Evolutionary conservation across 2,113 vertebrate species (phyloP).

Genomic region (Ochotona princeps): DNA sequence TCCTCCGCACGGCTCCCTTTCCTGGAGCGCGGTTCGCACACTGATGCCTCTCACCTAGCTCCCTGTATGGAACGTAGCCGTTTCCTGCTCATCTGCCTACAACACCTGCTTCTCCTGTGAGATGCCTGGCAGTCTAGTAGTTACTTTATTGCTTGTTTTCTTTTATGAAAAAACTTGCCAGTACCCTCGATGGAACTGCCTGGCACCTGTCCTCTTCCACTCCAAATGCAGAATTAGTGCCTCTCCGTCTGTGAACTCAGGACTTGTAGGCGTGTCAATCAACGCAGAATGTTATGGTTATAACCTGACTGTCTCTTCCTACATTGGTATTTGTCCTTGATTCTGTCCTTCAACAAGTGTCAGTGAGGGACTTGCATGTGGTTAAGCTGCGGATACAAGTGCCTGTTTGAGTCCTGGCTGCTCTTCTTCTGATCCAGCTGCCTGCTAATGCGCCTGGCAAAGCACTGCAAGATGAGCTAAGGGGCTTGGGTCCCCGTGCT

Average conservation of each 20-base stretch:
- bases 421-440: too few relatives aligned
- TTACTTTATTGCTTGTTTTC: background rate
- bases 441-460: too few relatives aligned
- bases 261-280: background rate
- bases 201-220: fast-evolving
- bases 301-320: background rate
- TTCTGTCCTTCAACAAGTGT: background rate
- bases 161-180: background rate
- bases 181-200: background rate
- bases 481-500: too few relatives aligned
- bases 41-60: background rate
- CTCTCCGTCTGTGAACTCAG: background rate
- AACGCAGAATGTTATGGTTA: background rate
- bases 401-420: too few relatives aligned
- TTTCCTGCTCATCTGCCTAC: background rate
- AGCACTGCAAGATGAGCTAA: too few relatives aligned
- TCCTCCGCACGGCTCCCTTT: background rate
- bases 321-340: background rate
- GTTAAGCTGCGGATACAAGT: too few relatives aligned
- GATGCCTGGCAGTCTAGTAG: too few relatives aligned
- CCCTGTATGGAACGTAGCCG: background rate
- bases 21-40: background rate
- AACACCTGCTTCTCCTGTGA: background rate
- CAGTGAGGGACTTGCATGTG: background rate
- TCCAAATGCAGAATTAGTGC: too few relatives aligned